Conservation (phyloP, 2,113 vertebrate species). For the Chrysochloris asiatica region DNA sequence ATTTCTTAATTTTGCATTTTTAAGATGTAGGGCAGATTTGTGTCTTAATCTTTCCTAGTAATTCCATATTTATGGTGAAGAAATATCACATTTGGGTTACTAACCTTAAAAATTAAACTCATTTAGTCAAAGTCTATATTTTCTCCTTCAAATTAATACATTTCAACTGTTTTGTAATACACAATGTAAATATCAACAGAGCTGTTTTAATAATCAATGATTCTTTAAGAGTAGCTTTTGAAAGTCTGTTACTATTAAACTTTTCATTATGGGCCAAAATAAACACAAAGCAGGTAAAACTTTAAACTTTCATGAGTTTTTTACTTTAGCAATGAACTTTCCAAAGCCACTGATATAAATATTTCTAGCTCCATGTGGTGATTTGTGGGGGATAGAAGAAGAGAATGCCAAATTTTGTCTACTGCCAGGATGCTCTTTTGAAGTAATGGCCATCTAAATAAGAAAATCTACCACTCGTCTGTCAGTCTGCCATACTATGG, state of each 20-base stretch:
- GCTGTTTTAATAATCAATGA: not conserved
- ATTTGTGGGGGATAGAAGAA: not conserved
- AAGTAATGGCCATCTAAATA: not conserved
- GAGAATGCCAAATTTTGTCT: not conserved
- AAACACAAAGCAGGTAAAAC: not conserved
- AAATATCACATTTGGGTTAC: not conserved
- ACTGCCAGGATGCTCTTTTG: not conserved
- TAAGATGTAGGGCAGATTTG: not conserved
- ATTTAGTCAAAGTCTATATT: not conserved
- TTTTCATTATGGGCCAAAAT: not conserved
- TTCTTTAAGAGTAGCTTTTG: not conserved
- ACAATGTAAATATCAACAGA: not conserved
- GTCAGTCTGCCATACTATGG: no score
- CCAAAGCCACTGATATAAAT: not conserved
- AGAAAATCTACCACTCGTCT: no score
- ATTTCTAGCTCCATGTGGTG: not conserved
- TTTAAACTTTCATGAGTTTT: not conserved
- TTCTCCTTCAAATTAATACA: not conserved
- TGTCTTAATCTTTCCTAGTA: not conserved
- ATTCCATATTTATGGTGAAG: not conserved
- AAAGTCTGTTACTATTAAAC: no score
- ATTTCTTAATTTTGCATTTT: not conserved
- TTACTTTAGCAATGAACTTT: not conserved
- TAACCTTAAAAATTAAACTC: not conserved
- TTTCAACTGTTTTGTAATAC: not conserved